phyloP scores from a whole-genome alignment of 2,113 vertebrate genomes.

The Riparia riparia region DNA sequence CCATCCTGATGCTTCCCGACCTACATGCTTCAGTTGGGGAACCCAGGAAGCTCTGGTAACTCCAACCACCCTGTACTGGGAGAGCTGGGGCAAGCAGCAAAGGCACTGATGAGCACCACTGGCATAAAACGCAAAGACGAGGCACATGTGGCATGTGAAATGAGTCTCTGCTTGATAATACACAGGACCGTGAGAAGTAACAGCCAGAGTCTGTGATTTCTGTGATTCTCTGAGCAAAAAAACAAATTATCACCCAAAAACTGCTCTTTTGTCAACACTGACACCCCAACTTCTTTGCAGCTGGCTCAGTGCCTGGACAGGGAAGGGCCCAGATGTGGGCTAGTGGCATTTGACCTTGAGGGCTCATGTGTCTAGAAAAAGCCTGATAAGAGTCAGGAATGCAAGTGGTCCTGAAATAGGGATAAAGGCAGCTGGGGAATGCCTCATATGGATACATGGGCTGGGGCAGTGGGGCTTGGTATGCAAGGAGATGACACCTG shows the following conservation, averaged over 20 bases:
- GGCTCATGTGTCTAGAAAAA: not conserved
- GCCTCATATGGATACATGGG: slow-evolving; percentile 50
- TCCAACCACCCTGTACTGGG: not conserved
- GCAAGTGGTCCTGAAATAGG: slow-evolving; percentile 64
- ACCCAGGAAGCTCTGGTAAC: not conserved
- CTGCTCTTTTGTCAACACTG: not conserved
- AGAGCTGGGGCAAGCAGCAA: not conserved
- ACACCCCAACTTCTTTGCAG: not conserved
- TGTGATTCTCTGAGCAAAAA: not conserved
- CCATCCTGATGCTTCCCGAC: not conserved
- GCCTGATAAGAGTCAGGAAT: slow-evolving; percentile 49
- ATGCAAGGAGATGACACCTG: slow-evolving; percentile 51
- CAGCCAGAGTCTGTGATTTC: not conserved
- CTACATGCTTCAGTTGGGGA: not conserved
- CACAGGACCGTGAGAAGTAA: not conserved
- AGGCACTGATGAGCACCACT: not conserved
- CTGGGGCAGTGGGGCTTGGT: not conserved
- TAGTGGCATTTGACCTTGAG: not conserved
- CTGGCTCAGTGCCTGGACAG: not conserved
- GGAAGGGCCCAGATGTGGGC: slow-evolving; percentile 39
- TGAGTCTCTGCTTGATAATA: not conserved
- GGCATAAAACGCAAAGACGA: not conserved
- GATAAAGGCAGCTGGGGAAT: slow-evolving; percentile 22
- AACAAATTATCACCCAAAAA: not conserved
- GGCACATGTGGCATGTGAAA: not conserved